phyloP scores from a whole-genome alignment of 1,140 invertebrate genomes.

The Eupeodes corollae region DNA sequence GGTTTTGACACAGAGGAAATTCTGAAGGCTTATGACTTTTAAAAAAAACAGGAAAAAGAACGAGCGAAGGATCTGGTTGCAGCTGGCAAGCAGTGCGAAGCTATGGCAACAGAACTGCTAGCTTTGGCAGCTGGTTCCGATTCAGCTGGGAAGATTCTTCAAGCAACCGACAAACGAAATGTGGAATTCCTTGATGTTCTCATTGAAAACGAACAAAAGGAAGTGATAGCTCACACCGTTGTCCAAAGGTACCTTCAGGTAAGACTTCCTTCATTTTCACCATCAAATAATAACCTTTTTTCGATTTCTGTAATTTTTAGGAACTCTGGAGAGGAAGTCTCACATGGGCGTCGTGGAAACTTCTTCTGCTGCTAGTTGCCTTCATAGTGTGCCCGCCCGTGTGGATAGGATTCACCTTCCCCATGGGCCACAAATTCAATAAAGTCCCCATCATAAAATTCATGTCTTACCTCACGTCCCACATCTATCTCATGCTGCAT shows the following conservation, averaged over 20 bases:
- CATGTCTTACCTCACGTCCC: constrained; percentile 97
- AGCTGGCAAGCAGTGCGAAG: constrained; percentile 90
- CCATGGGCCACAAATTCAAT: constrained; percentile 88
- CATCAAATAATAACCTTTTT: background rate
- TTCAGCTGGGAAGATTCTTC: constrained; percentile 81
- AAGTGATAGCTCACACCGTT: constrained; percentile 83
- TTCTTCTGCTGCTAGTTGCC: constrained; percentile 78
- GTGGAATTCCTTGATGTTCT: constrained; percentile 93
- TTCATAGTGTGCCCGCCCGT: constrained; percentile 90
- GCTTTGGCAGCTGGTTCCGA: constrained; percentile 87
- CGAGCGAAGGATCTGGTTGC: constrained; percentile 89
- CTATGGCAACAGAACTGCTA: constrained; percentile 91
- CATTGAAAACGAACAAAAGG: constrained; percentile 97
- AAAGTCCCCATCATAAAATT: constrained; percentile 98
- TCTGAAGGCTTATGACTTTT: background rate
- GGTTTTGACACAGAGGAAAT: background rate
- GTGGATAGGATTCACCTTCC: constrained; percentile 93
- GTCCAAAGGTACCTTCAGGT: constrained; percentile 80
- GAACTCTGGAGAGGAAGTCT: constrained; percentile 94
- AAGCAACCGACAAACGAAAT: constrained; percentile 81
- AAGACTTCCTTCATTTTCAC: constrained; percentile 27
- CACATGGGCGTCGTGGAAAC: constrained; percentile 92
- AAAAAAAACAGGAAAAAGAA: constrained; percentile 72
- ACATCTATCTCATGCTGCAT: constrained; percentile 92
- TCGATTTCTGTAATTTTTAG: constrained; percentile 38